phyloP scores from a whole-genome alignment of 2,888 invertebrate genomes.

The Calameuta filiformis region DNA sequence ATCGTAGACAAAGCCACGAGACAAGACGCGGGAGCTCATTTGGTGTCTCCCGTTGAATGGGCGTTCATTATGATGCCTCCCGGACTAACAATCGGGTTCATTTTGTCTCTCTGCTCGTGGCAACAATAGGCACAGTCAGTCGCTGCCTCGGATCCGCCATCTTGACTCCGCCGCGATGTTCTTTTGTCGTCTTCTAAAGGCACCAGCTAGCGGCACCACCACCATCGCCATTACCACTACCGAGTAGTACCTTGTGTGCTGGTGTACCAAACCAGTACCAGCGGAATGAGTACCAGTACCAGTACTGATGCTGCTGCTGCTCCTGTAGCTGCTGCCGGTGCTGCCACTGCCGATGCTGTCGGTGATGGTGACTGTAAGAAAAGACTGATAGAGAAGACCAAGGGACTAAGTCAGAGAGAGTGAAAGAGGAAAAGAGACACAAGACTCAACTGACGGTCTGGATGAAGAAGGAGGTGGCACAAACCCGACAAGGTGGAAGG shows the following conservation, averaged over 20 bases:
- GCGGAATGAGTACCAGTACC: not conserved
- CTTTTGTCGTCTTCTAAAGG: constrained; percentile 60
- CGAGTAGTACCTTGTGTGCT: not conserved
- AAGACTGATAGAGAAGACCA: constrained; percentile 34
- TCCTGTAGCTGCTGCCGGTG: not conserved
- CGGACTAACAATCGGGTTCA: constrained; percentile 64
- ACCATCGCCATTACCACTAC: not conserved
- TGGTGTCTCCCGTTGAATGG: constrained; percentile 62
- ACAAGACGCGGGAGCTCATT: constrained; percentile 62
- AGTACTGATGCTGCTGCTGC: not conserved
- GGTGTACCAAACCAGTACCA: not conserved
- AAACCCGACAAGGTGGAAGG: not conserved
- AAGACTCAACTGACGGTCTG: not conserved
- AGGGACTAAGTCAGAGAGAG: not conserved
- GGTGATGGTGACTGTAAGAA: constrained; percentile 33
- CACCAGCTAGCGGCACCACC: constrained; percentile 26
- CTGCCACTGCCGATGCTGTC: not conserved
- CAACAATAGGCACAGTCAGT: constrained; percentile 51
- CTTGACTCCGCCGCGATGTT: constrained; percentile 61
- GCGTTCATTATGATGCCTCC: constrained; percentile 63
- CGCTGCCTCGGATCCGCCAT: constrained; percentile 55
- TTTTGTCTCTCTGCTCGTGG: constrained; percentile 62
- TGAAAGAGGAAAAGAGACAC: not conserved
- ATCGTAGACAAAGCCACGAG: constrained; percentile 59
- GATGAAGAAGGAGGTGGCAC: not conserved